Base-by-base conservation (phyloP, 2,797 vertebrate genomes). In the Rousettus madagascariensis region DNA sequence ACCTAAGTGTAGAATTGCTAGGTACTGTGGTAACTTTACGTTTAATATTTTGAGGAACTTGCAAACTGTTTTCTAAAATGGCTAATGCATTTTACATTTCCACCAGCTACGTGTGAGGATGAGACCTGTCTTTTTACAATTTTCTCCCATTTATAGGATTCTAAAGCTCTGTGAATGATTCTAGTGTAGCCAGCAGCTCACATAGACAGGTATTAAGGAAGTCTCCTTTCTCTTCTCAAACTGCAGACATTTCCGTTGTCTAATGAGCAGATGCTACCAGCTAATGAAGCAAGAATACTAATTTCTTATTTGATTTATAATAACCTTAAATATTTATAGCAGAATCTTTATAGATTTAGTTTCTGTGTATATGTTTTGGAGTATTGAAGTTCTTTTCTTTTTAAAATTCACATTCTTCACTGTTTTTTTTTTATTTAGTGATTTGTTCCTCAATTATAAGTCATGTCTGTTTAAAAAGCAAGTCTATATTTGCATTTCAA, bases 281-380 rank as follows among this genome's bases (percentile, higher is more conserved):
- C 41, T 80, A 90, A 89, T 74, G 53, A 94, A 83, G 88, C 10
- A 79, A 16, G 28, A 79, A 57, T 83, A 55, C 49, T 66, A 43
- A 83, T 66, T 96, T 96, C 46, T 95, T 74, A 51, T 69, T 92
- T 80, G 49, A 82, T 85, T 78, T 90, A 26, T 94, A 80, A 89
- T 93, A 61, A 86, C 85, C 4, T 91, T 96, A 5, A 84, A 10
- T n/a, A 87, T 77, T 85, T 84, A 79, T 3, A 59, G 82, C 30
- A n/a, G 59, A 20, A 78, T 74, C 30, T 88, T 85, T 74, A 55
- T 26, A 61, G 75, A 36, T 38, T 83, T 87, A 59, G 66, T 13
- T 93, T 86, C 9, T 55, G 57, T 75, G 20, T 30, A 1, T 94
- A 2, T 74, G 6, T 66, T 88, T 51, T 85, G 43, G 59, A 77